phyloP scores from a whole-genome alignment of 2,888 invertebrate genomes.

The Plemyria rubiginata region DNA sequence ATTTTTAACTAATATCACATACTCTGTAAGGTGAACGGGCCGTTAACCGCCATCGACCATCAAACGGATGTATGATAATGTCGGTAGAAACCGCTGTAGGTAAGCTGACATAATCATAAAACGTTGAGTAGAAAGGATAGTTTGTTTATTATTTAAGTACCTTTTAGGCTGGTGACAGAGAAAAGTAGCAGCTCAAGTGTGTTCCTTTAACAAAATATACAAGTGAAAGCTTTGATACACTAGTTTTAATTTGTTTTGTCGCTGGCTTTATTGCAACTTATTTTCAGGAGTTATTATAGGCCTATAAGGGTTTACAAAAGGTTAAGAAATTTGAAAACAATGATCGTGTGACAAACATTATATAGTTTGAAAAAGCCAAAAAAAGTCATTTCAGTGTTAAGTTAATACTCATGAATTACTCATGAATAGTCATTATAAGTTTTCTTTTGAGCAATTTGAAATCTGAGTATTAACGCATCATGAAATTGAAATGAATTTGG shows the following conservation, averaged over 20 bases:
- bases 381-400: no score
- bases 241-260: no score
- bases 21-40: slow-evolving; percentile 53
- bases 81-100: slow-evolving; percentile 50
- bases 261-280: no score
- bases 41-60: slow-evolving; percentile 69
- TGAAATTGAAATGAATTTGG: not conserved
- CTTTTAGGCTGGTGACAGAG: not conserved
- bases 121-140: slow-evolving; percentile 25
- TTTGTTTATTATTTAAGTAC: slow-evolving; percentile 20
- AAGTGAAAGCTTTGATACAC: no score
- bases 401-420: no score
- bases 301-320: no score
- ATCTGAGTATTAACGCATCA: not conserved
- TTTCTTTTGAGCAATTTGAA: no score
- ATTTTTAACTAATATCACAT: slow-evolving; percentile 8
- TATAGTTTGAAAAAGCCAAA: no score
- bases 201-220: not conserved
- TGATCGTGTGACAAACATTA: no score
- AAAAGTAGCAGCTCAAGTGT: not conserved
- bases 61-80: slow-evolving; percentile 27
- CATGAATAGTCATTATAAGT: no score
- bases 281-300: no score
- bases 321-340: no score
- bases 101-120: slow-evolving; percentile 46